Evolutionary conservation across 2,113 vertebrate genomes (phyloP).

Genomic region (Neoarius graeffei): DNA sequence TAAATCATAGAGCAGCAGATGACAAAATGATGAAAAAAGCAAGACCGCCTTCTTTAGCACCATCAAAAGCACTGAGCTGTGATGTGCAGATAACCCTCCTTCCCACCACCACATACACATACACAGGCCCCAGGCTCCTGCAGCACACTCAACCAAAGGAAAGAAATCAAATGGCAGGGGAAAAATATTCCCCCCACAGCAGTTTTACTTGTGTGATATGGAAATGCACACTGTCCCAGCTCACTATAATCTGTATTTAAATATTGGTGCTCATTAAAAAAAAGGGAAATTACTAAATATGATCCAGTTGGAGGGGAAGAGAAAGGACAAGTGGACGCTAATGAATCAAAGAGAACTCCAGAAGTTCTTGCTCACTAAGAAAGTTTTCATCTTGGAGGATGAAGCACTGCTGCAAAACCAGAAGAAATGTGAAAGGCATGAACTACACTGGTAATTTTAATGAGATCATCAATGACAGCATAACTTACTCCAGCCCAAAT

Average conservation of each 20-base stretch:
- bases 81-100: slow-evolving; percentile 39
- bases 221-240: slow-evolving; percentile 75
- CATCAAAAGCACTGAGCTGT: slow-evolving; percentile 50
- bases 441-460: neutral
- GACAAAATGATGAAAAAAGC: slow-evolving; percentile 51
- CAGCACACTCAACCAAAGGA: slow-evolving; percentile 62
- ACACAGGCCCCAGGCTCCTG: slow-evolving; percentile 49
- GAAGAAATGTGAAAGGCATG: neutral
- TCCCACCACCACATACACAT: slow-evolving; percentile 33
- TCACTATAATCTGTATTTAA: slow-evolving; percentile 70
- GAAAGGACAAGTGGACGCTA: slow-evolving; percentile 1
- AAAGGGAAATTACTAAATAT: slow-evolving; percentile 62
- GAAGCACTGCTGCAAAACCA: neutral
- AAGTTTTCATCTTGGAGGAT: neutral
- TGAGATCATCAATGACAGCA: no score
- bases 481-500: no score
- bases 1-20: slow-evolving; percentile 49
- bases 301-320: slow-evolving; percentile 60
- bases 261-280: slow-evolving; percentile 77
- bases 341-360: slow-evolving; percentile 25
- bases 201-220: slow-evolving; percentile 66
- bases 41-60: slow-evolving; percentile 43
- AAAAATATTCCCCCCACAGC: slow-evolving; percentile 65
- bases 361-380: neutral
- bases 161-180: slow-evolving; percentile 65